phyloP scores from a whole-genome alignment of 2,797 vertebrate species.

The Microctenopoma lineatum region DNA sequence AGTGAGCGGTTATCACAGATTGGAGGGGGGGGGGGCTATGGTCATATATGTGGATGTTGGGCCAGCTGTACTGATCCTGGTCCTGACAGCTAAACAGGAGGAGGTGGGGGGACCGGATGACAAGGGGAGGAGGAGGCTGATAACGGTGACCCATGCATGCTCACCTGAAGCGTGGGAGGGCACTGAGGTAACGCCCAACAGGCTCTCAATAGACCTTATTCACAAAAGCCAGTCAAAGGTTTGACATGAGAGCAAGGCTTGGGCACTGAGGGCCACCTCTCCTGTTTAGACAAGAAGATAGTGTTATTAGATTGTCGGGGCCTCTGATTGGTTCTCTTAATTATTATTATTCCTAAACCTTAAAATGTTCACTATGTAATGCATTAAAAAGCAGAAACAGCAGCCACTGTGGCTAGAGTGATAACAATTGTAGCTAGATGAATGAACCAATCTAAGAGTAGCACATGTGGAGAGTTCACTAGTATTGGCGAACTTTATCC shows the following conservation, averaged over 20 bases:
- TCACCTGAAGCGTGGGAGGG: slow-evolving; percentile 77
- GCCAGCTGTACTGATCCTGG: slow-evolving; percentile 83
- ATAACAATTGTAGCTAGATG: neutral
- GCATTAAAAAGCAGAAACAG: neutral
- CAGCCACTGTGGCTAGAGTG: neutral
- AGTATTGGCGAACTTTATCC: neutral
- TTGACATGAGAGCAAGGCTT: slow-evolving; percentile 70
- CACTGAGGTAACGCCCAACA: slow-evolving; percentile 71
- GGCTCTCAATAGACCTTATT: slow-evolving; percentile 79
- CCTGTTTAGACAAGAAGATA: slow-evolving; percentile 77
- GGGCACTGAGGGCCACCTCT: slow-evolving; percentile 47
- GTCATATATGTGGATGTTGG: slow-evolving; percentile 75
- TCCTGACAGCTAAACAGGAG: slow-evolving; percentile 65
- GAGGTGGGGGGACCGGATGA: slow-evolving; percentile 59
- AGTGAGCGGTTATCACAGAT: slow-evolving; percentile 77
- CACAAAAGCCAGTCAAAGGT: slow-evolving; percentile 80
- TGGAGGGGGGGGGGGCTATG: slow-evolving; percentile 39
- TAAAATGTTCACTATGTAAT: neutral
- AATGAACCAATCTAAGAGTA: neutral
- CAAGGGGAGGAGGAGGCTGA: slow-evolving; percentile 64
- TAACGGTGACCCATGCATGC: slow-evolving; percentile 66
- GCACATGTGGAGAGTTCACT: neutral
- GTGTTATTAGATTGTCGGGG: slow-evolving; percentile 47
- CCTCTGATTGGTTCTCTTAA: slow-evolving; percentile 9
- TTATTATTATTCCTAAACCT: neutral